Evolutionary conservation across 92 coral and sea anemone species (phyloP), one percentile per base, ranked within the genome.

Genomic region (Phenganax marumi): DNA sequence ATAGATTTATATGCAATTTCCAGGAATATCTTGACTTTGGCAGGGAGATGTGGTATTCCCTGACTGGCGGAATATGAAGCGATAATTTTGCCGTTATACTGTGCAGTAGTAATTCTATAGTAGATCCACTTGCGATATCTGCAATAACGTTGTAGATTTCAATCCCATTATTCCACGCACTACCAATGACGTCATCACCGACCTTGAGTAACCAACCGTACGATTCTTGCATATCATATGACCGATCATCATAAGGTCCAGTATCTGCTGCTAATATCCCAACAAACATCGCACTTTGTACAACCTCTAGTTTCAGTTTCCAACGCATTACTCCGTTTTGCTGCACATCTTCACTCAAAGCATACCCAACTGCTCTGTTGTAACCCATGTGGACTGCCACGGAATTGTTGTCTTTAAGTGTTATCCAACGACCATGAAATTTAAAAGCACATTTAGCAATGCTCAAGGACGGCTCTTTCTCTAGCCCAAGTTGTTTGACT

Each of bases 151-250:
- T 66, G 24, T 66, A 66, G 33, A 66, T 66, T 66, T 66, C 16
- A 6, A 0, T 66, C 16, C 72, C 72, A 66, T 66, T 18, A 21
- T 33, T 66, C 72, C 72, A 66, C 12, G 72, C 48, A 66, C 72
- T 66, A 0, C 72, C 72, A 66, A 66, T 66, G 72, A 66, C 49
- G n/a, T 66, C 49, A 66, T 66, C 72, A 21, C 72, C 72, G n/a
- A 66, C 72, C 72, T 66, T 66, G 49, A 66, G 48, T 66, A 66
- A 66, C 72, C 72, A 66, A 11, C 72, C 72, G 17, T 33, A 66
- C 9, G 72, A 66, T 14, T n/a, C 72, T 66, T 23, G 48, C 72
- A 66, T 66, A 33, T 66, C 72, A 66, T 66, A 66, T 1, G 72
- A 66, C 72, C 72, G 12, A 19, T 66, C 43, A 66, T 66, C 72